These are phyloP conservation scores for Eilema depressum DNA, from an alignment of 2,888 invertebrate genomes.

Conservation along the genomic window DNA sequence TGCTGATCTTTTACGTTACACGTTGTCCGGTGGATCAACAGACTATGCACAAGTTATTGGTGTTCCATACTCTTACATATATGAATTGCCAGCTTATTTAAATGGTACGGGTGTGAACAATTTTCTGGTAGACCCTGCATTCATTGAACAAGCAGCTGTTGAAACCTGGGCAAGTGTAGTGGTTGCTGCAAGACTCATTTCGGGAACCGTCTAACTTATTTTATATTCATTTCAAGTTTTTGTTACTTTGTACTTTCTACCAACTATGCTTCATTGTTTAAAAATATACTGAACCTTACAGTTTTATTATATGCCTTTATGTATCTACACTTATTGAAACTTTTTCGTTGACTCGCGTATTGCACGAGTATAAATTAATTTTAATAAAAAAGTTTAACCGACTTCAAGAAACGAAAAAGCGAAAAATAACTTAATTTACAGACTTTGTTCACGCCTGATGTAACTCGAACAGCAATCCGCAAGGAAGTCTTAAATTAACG, in stretches of 20 bases:
- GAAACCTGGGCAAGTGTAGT: conserved; percentile 89
- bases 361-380: no score
- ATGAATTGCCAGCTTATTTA: conserved; percentile 84
- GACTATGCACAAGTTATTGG: conserved; percentile 86
- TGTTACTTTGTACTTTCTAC: background rate
- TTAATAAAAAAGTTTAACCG: no score
- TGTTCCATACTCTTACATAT: conserved; percentile 87
- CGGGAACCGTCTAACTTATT: background rate
- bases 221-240: background rate
- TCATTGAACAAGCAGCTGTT: conserved; percentile 84
- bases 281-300: background rate
- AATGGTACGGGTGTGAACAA: conserved; percentile 57
- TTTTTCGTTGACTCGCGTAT: no score
- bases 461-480: no score
- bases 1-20: conserved; percentile 78
- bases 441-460: no score
- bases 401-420: no score
- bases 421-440: no score
- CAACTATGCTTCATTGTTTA: background rate
- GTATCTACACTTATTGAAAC: no score
- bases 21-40: conserved; percentile 88
- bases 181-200: conserved; percentile 71
- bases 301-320: no score
- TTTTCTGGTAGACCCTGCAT: conserved; percentile 84
- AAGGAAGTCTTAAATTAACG: no score